Evolutionary conservation across 2,797 vertebrate species (phyloP).

Genomic region (Pipistrellus pygmaeus): DNA sequence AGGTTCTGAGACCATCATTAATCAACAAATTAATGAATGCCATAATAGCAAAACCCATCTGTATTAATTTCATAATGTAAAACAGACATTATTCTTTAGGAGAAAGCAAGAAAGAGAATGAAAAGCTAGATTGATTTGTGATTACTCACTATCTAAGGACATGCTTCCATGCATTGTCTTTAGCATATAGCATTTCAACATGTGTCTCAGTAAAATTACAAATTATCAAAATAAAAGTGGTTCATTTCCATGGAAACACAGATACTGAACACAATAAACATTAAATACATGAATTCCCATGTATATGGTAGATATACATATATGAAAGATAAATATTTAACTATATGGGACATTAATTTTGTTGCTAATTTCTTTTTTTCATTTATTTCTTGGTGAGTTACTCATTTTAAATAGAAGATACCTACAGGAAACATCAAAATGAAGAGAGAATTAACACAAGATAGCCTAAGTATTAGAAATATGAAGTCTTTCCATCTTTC

Average conservation of each 20-base stretch:
- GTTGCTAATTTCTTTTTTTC: slow-evolving; percentile 13
- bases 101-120: background rate
- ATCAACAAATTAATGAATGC: slow-evolving; percentile 28
- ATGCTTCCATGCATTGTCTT: background rate
- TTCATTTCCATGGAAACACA: background rate
- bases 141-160: background rate
- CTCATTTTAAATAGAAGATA: slow-evolving; percentile 7
- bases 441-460: background rate
- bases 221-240: background rate
- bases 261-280: background rate
- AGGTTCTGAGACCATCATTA: slow-evolving; percentile 36
- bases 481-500: background rate
- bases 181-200: slow-evolving; percentile 14
- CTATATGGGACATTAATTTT: background rate
- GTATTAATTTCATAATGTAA: slow-evolving; percentile 54
- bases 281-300: background rate
- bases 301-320: background rate
- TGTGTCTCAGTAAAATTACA: background rate
- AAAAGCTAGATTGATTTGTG: background rate
- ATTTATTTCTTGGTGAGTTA: background rate
- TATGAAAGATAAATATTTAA: background rate
- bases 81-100: slow-evolving; percentile 21
- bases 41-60: slow-evolving; percentile 12
- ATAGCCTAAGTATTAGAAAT: background rate
- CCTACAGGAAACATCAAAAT: background rate